These are phyloP conservation scores for Potorous gilbertii DNA, from an alignment of 2,797 vertebrate genomes.

Conservation along the genomic window DNA sequence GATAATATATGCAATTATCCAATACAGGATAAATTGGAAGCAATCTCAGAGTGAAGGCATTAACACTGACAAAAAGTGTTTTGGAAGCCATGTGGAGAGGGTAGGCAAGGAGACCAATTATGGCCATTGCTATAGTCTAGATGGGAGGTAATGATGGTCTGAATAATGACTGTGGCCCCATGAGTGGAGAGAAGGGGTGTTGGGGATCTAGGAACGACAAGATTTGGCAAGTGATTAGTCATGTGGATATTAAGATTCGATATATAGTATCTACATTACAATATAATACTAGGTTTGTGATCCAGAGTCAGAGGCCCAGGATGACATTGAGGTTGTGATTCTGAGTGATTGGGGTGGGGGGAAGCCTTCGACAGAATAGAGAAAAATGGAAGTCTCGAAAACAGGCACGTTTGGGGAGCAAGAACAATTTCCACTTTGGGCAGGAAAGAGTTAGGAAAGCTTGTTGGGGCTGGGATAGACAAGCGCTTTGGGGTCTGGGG, in stretches of 20 bases:
- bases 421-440: neutral
- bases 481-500: neutral
- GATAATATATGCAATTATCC: neutral
- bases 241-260: neutral
- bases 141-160: neutral
- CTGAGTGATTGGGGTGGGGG: neutral
- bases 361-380: neutral
- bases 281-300: neutral
- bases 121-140: neutral
- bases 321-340: neutral
- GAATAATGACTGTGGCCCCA: neutral
- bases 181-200: neutral
- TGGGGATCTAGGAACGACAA: slow-evolving; percentile 13
- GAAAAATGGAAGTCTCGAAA: neutral
- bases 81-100: slow-evolving; percentile 18
- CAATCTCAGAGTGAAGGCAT: neutral
- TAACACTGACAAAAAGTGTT: neutral
- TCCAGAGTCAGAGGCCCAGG: neutral
- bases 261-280: no score
- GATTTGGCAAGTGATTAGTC: neutral
- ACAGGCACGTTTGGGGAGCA: neutral
- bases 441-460: neutral
- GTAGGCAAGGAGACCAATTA: slow-evolving; percentile 5
- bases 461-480: neutral
- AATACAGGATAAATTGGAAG: neutral